Percentiles rank a stretch among this genome's conserved stretches.
Conservation (phyloP, 2,797 vertebrate species). For the Erpetoichthys calabaricus region DNA sequence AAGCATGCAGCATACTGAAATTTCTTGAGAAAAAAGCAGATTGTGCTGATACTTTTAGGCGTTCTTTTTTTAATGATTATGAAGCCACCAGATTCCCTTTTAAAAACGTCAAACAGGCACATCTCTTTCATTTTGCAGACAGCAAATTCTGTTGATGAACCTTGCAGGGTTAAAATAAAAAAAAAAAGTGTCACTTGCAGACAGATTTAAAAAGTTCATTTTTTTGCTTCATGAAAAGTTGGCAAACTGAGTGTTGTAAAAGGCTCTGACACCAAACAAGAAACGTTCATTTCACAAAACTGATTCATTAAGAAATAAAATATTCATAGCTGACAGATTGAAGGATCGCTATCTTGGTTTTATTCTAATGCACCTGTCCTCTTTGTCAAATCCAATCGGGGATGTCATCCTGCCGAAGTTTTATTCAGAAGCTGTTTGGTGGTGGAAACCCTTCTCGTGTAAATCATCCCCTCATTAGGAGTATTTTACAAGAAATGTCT, state of each 20-base stretch:
- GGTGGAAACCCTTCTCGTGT: constrained; percentile 62
- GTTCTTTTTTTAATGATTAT: too few species aligned
- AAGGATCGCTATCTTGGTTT: constrained; percentile 89
- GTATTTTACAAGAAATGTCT: constrained; percentile 74
- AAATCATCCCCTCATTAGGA: constrained; percentile 74
- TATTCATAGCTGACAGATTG: constrained; percentile 94
- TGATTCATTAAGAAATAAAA: constrained; percentile 88
- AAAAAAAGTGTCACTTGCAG: constrained; percentile 21
- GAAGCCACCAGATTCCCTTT: not conserved
- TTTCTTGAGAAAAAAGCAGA: too few species aligned
- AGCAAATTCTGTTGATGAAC: not conserved
- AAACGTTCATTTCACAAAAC: constrained; percentile 73
- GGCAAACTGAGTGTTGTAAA: constrained; percentile 41
- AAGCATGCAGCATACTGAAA: too few species aligned
- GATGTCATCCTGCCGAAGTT: constrained; percentile 78
- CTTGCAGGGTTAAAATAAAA: constrained; percentile 10
- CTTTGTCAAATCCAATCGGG: constrained; percentile 95
- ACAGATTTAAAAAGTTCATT: constrained; percentile 6
- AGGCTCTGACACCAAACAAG: constrained; percentile 65
- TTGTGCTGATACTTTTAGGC: too few species aligned
- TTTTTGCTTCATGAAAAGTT: constrained; percentile 13
- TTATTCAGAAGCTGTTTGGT: constrained; percentile 82
- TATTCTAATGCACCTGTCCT: constrained; percentile 97
- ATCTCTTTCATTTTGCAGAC: not conserved
- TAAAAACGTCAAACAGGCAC: not conserved